Conservation (phyloP, 35 echinoderm and acorn worm species). For the Chiridota heheva region DNA sequence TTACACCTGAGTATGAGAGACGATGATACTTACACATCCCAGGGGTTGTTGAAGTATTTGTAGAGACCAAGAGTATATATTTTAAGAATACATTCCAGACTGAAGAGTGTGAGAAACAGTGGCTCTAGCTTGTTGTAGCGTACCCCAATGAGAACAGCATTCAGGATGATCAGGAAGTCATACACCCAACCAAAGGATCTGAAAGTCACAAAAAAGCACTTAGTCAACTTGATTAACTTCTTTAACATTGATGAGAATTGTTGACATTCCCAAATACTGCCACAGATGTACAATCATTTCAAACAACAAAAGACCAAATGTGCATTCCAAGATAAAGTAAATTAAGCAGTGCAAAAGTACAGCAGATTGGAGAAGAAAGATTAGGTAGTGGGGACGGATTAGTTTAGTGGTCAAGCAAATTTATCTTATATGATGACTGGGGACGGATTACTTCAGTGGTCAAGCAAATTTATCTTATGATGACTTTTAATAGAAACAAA, state of each 20-base stretch:
- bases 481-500: too few relatives aligned
- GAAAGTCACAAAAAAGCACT: conserved; percentile 20
- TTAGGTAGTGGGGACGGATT: too few relatives aligned
- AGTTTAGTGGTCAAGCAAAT: too few relatives aligned
- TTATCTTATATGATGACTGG: too few relatives aligned
- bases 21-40: conserved; percentile 87
- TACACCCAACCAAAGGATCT: conserved; percentile 81
- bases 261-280: neutral
- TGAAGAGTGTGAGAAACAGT: conserved; percentile 84
- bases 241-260: neutral
- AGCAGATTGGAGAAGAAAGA: too few relatives aligned
- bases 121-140: conserved; percentile 59
- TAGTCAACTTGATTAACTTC: neutral
- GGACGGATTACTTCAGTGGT: too few relatives aligned
- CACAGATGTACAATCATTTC: neutral
- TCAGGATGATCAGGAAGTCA: conserved; percentile 75
- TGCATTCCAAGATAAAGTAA: neutral
- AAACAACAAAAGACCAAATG: neutral
- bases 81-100: conserved; percentile 77
- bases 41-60: conserved; percentile 74
- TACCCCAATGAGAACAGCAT: conserved; percentile 77
- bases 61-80: conserved; percentile 79
- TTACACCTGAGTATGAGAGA: too few relatives aligned
- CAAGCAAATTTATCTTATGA: too few relatives aligned
- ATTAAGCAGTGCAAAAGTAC: too few relatives aligned